phyloP scores from a whole-genome alignment of 1,140 invertebrate species.

The Protaetia brevitarsis region DNA sequence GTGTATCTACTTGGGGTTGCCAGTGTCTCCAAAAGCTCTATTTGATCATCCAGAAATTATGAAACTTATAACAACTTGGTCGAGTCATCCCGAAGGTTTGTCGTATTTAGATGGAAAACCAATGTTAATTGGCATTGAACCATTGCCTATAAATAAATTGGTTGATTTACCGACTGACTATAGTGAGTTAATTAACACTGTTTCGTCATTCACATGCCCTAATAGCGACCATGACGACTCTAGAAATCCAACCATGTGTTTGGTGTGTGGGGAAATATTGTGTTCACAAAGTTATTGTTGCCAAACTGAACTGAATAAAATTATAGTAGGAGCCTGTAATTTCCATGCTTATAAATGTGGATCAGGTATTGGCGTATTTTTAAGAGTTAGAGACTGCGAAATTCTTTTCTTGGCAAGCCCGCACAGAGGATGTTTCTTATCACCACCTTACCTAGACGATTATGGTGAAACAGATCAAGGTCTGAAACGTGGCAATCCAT shows the following conservation, averaged over 20 bases:
- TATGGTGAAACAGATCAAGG: slow-evolving; percentile 99
- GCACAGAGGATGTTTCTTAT: slow-evolving; percentile 76
- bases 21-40: slow-evolving; percentile 59
- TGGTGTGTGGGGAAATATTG: slow-evolving; percentile 89
- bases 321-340: slow-evolving; percentile 87
- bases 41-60: slow-evolving; percentile 53
- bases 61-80: slow-evolving; percentile 58
- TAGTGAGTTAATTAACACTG: slow-evolving; percentile 93
- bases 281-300: slow-evolving; percentile 98
- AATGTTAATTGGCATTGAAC: slow-evolving; percentile 51
- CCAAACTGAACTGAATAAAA: slow-evolving; percentile 81
- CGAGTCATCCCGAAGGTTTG: slow-evolving; percentile 50
- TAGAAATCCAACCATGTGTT: slow-evolving; percentile 92
- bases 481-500: slow-evolving; percentile 87
- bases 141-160: slow-evolving; percentile 64
- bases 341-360: slow-evolving; percentile 87
- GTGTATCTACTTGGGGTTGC: slow-evolving; percentile 82
- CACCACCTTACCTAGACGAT: slow-evolving; percentile 92
- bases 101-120: slow-evolving; percentile 42
- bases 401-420: slow-evolving; percentile 71
- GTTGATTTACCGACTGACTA: slow-evolving; percentile 86
- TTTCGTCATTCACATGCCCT: slow-evolving; percentile 88
- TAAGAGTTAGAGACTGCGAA: slow-evolving; percentile 94
- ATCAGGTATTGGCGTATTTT: slow-evolving; percentile 85
- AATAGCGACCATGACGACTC: slow-evolving; percentile 87